These are phyloP conservation scores for Lophius americanus DNA, from an alignment of 2,797 vertebrate genomes.

Conservation along the genomic window DNA sequence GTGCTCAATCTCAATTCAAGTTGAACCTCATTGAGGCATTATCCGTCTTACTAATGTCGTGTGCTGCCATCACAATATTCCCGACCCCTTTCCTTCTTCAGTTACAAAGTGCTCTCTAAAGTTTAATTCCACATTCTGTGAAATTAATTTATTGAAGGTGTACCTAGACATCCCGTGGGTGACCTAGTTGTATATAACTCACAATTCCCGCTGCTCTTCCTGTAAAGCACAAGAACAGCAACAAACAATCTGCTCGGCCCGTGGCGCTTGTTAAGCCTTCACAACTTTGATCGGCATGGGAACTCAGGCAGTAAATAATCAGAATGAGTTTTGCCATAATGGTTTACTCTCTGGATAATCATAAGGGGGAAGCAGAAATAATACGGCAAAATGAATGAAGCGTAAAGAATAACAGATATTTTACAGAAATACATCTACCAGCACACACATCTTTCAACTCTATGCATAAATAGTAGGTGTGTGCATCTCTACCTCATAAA, in stretches of 20 bases:
- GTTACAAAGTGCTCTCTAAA: conserved; percentile 34
- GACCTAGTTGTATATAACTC: conserved; percentile 40
- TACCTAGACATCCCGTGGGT: conserved; percentile 19
- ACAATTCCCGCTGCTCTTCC: conserved; percentile 55
- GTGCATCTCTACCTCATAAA: neutral
- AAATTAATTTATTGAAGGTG: conserved; percentile 45
- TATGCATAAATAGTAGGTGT: conserved; percentile 34
- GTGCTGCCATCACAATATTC: conserved; percentile 35
- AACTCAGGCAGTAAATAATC: conserved; percentile 56
- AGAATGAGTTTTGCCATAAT: conserved; percentile 47
- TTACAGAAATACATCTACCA: conserved; percentile 49
- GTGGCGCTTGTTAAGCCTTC: conserved; percentile 38
- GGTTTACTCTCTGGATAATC: conserved; percentile 44
- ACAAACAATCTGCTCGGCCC: conserved; percentile 43
- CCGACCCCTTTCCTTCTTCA: conserved; percentile 35
- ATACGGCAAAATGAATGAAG: conserved; percentile 55
- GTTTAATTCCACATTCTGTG: conserved; percentile 44
- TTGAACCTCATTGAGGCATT: conserved; percentile 45
- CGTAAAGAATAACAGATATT: conserved; percentile 40
- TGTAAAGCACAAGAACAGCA: conserved; percentile 44
- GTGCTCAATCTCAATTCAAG: conserved; percentile 55
- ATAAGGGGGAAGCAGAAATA: conserved; percentile 51
- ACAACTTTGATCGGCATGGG: conserved; percentile 35
- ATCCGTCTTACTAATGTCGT: conserved; percentile 41
- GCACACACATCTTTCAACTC: conserved; percentile 37